Percentiles rank a stretch among this genome's conserved stretches.
phyloP scores from a whole-genome alignment of 2,113 vertebrate genomes.

The Mobula hypostoma region DNA sequence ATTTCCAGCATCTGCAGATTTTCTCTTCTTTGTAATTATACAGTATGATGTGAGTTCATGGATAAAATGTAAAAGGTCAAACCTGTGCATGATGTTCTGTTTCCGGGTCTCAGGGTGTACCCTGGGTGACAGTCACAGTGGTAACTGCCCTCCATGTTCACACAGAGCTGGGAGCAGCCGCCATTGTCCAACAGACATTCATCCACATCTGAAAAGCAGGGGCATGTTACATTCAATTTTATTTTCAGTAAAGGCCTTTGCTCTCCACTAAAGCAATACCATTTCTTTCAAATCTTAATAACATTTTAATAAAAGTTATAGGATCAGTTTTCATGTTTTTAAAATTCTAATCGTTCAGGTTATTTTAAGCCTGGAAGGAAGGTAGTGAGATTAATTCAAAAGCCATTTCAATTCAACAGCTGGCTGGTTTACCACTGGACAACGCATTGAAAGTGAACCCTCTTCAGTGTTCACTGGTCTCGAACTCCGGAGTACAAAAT shows the following conservation, averaged over 20 bases:
- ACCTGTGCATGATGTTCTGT: slow-evolving; percentile 17
- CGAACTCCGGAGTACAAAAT: neutral
- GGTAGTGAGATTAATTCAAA: neutral
- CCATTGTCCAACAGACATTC: slow-evolving; percentile 33
- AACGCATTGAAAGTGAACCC: too few species aligned
- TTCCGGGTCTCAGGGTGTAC: neutral
- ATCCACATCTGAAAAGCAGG: slow-evolving; percentile 26
- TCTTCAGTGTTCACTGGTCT: too few species aligned
- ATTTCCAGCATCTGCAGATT: too few species aligned
- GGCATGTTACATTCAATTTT: neutral
- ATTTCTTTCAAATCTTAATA: neutral
- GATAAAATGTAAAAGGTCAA: neutral
- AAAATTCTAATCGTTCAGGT: neutral
- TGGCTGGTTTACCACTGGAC: neutral
- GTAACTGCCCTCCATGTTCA: slow-evolving; percentile 23
- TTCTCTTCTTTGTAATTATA: too few species aligned
- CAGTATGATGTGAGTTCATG: too few species aligned
- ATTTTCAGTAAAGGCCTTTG: neutral
- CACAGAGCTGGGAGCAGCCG: slow-evolving; percentile 20
- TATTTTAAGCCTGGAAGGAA: neutral
- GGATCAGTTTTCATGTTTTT: neutral
- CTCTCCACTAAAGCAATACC: neutral
- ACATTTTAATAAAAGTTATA: neutral
- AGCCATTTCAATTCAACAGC: neutral
- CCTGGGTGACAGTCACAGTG: slow-evolving; percentile 15